Evolutionary conservation across 2,888 invertebrate genomes (phyloP), one percentile per base, ranked within the genome.

Genomic region (Drosophila neutralis): DNA sequence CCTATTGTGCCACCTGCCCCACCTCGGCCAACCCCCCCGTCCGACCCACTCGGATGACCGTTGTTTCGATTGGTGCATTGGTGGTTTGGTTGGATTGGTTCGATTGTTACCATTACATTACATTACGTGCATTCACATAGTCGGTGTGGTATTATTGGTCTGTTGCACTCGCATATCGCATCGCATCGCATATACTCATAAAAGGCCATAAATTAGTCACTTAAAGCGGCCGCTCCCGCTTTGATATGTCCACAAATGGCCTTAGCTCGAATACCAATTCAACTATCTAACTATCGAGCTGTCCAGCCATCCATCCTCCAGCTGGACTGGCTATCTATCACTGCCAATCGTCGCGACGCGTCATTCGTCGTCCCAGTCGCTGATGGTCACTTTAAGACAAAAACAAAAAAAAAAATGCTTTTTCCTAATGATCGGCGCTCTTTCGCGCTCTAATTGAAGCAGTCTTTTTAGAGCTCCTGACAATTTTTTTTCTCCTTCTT

Each of bases 161-260:
- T 24, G 48, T 18, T 45, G 67, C 21, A 54, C 56, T 73, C 59
- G 60, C 80, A 80, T 79, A 77, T 78, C 64, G 80, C 69, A 65
- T 56, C 48, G 76, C 59, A 49, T 52, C 11, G 36, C 36, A 64
- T 64, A 64, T 62, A 68, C 74, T 82, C 90, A 90, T 88, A 87
- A 90, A 90, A 83, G 87, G 87, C 88, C 82, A 90, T 90, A 87
- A 87, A 87, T 87, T 87, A 90, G 90, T 90, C 90, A 90, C 79
- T 87, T 83, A 86, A 88, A 81, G 75, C 76, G 88, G 73, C 87
- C 82, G 87, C 81, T 78, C 82, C 78, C 73, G 83, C 69, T 83
- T 83, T 87, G 83, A 76, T 84, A 83, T 81, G 78, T 70, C 89
- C 87, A 89, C 73, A 89, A 82, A 85, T 87, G 89, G 85, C 73